A percentile compares a stretch with the other conserved stretches of the same genome.
phyloP scores from a whole-genome alignment of 2,113 vertebrate genomes.

The Jacana jacana region DNA sequence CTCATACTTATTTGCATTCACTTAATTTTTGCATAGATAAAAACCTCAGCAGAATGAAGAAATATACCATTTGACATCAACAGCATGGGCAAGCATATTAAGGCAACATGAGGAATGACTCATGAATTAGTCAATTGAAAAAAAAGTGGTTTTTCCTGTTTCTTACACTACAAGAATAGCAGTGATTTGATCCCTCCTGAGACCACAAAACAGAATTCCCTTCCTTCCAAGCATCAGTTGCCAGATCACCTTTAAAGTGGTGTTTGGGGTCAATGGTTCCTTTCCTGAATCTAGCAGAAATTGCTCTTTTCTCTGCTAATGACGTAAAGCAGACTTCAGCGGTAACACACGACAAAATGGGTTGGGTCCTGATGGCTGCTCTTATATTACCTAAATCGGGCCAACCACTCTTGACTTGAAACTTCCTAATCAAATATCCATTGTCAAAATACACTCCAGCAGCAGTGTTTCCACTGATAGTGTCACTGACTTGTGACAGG shows the following conservation, averaged over 20 bases:
- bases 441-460: neutral
- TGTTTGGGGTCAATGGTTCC: neutral
- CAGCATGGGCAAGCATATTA: neutral
- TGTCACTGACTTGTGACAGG: neutral
- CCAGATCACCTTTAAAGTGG: neutral
- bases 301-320: neutral
- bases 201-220: neutral
- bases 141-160: neutral
- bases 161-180: neutral
- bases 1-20: neutral
- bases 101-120: neutral
- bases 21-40: neutral
- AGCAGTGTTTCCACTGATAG: neutral
- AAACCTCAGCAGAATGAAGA: neutral
- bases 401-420: neutral
- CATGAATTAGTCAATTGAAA: neutral
- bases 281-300: neutral
- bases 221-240: neutral
- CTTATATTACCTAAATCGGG: neutral
- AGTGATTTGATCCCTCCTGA: neutral
- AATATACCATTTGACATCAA: neutral
- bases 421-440: neutral
- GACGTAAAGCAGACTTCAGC: neutral
- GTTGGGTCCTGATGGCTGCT: neutral
- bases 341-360: neutral